Percentiles rank a stretch among this genome's conserved stretches.
Conservation (phyloP, 2,113 vertebrate genomes). For the Rhinichthys klamathensis region DNA sequence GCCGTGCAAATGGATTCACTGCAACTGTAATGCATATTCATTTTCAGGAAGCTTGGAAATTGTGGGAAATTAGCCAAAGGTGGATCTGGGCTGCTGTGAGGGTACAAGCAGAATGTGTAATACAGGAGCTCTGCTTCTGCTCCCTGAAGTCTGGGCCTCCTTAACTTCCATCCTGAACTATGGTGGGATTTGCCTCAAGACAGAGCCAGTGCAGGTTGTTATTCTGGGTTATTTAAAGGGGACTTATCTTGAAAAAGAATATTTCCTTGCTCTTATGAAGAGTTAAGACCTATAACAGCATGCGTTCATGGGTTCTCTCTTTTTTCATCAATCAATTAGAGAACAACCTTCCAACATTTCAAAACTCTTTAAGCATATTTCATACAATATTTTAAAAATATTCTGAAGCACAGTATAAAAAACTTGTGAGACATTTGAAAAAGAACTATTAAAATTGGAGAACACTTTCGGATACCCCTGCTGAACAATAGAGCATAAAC, state of each 20-base stretch:
- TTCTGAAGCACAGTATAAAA: too few species aligned
- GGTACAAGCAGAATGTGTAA: slow-evolving; percentile 58
- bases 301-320: background rate
- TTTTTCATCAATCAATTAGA: too few species aligned
- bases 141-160: slow-evolving; percentile 55
- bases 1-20: slow-evolving; percentile 73
- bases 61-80: slow-evolving; percentile 72
- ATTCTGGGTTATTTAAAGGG: slow-evolving; percentile 12
- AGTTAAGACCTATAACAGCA: background rate
- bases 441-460: too few species aligned
- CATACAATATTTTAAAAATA: too few species aligned
- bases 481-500: too few species aligned
- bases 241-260: background rate
- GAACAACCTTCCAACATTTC: too few species aligned
- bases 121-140: slow-evolving; percentile 51
- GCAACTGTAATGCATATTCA: slow-evolving; percentile 75
- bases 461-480: too few species aligned
- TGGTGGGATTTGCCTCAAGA: slow-evolving; percentile 9
- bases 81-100: slow-evolving; percentile 62
- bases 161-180: slow-evolving; percentile 27
- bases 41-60: slow-evolving; percentile 73
- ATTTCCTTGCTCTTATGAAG: background rate
- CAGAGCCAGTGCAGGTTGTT: slow-evolving; percentile 5
- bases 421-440: too few species aligned
- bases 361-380: too few species aligned